A percentile compares a stretch with the other conserved stretches of the same genome.
Evolutionary conservation across 2,888 invertebrate genomes (phyloP).

Genomic region (Tetragnatha montana): DNA sequence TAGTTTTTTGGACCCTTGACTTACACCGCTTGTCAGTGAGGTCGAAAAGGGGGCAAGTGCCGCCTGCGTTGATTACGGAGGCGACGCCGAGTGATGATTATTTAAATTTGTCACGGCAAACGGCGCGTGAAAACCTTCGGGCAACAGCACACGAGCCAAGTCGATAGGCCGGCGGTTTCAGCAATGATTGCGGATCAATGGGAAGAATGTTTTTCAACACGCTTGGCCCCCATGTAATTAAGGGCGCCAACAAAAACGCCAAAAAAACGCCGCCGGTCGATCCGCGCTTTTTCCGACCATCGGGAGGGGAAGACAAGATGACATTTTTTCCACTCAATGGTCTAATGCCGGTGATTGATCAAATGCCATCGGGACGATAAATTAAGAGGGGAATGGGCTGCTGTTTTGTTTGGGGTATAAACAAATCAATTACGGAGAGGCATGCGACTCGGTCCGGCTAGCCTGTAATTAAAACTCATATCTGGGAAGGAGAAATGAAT

Average conservation of each 20-base stretch:
- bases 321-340: conserved; percentile 52
- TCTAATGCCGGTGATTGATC: conserved; percentile 59
- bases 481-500: conserved; percentile 57
- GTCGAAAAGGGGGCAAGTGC: background rate
- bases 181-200: conserved; percentile 56
- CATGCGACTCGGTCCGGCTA: conserved; percentile 20
- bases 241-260: conserved; percentile 31
- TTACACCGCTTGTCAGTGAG: too few relatives aligned
- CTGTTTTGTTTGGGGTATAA: conserved; percentile 59
- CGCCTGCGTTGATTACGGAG: conserved; percentile 44
- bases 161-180: conserved; percentile 61
- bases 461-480: conserved; percentile 64
- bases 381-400: conserved; percentile 44
- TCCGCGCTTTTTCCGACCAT: background rate
- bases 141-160: conserved; percentile 54
- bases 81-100: conserved; percentile 40
- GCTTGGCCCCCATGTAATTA: conserved; percentile 43
- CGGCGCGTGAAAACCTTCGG: conserved; percentile 65
- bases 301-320: conserved; percentile 3
- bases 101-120: conserved; percentile 60
- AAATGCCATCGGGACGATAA: conserved; percentile 51
- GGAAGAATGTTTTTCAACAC: conserved; percentile 31
- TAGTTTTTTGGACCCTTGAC: too few relatives aligned
- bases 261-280: background rate
- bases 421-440: conserved; percentile 64